A percentile compares a stretch with the other conserved stretches of the same genome.
Conservation (phyloP, 1,140 invertebrate genomes). For the Gonioctena quinquepunctata region DNA sequence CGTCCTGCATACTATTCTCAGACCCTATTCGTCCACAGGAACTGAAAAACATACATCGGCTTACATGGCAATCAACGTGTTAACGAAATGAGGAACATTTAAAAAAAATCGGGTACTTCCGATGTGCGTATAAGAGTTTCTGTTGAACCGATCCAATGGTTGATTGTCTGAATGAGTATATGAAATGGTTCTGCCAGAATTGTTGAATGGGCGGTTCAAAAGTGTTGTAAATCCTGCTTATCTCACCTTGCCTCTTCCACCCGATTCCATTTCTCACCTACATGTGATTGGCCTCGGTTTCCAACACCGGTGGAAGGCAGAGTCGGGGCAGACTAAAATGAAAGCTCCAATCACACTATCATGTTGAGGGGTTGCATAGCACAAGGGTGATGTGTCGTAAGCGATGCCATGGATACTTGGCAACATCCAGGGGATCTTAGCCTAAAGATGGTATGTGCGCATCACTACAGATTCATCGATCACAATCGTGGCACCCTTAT, state of each 20-base stretch:
- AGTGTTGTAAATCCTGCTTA: neutral
- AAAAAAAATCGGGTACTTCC: too few species aligned
- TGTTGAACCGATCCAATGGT: too few species aligned
- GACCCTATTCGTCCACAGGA: too few species aligned
- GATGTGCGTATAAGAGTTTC: too few species aligned
- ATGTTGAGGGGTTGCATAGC: neutral
- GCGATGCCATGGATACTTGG: neutral
- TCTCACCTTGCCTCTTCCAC: neutral
- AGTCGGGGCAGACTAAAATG: neutral
- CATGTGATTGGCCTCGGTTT: neutral
- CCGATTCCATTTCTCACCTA: neutral
- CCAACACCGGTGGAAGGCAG: neutral
- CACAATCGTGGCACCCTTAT: neutral
- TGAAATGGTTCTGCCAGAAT: too few species aligned
- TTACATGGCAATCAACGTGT: too few species aligned
- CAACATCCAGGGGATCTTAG: neutral
- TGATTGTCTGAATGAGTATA: too few species aligned
- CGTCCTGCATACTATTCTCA: too few species aligned
- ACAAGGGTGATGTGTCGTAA: neutral
- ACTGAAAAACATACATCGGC: too few species aligned
- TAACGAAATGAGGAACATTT: too few species aligned
- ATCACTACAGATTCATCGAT: neutral
- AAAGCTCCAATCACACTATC: neutral
- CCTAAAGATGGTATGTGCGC: neutral
- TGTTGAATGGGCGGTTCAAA: too few species aligned